Conservation (phyloP, 2,888 invertebrate genomes). For the Drosophila ustulata region DNA sequence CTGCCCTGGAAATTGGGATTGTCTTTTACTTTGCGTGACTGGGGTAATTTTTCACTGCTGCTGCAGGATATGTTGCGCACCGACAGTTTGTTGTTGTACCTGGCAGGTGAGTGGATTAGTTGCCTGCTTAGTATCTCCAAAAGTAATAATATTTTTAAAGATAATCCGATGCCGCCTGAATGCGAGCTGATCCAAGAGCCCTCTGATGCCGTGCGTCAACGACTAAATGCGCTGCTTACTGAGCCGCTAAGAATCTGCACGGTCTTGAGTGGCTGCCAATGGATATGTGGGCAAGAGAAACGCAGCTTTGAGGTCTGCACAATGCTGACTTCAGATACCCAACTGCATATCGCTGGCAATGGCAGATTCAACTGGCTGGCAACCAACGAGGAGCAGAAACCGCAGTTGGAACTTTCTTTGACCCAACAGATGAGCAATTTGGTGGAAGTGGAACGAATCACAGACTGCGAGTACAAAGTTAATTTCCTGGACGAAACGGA, state of each 20-base stretch:
- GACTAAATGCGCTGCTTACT: constrained; percentile 69
- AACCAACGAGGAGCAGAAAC: constrained; percentile 18
- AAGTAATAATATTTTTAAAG: constrained; percentile 20
- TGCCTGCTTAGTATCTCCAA: background rate
- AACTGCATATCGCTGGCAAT: constrained; percentile 84
- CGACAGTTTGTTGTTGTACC: constrained; percentile 85
- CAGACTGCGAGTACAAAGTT: constrained; percentile 84
- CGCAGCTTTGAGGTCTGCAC: constrained; percentile 75
- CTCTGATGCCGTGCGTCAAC: constrained; percentile 82
- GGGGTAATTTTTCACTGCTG: constrained; percentile 83
- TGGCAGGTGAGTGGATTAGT: constrained; percentile 83
- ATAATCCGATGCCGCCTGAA: constrained; percentile 82
- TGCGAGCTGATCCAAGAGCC: constrained; percentile 84
- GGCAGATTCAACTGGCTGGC: constrained; percentile 86
- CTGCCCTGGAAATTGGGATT: constrained; percentile 87
- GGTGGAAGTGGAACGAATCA: constrained; percentile 85
- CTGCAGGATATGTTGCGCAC: constrained; percentile 86
- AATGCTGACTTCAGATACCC: constrained; percentile 84
- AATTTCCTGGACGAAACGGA: constrained; percentile 86
- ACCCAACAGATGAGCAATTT: constrained; percentile 86
- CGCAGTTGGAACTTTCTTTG: constrained; percentile 71
- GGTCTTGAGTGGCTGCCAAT: constrained; percentile 84
- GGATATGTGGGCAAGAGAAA: constrained; percentile 79
- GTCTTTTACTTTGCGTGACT: constrained; percentile 85
- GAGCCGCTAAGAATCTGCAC: constrained; percentile 85